Percentiles rank a stretch among this genome's conserved stretches.
Conservation (phyloP, 2,113 vertebrate species). For the Tupaia tana region DNA sequence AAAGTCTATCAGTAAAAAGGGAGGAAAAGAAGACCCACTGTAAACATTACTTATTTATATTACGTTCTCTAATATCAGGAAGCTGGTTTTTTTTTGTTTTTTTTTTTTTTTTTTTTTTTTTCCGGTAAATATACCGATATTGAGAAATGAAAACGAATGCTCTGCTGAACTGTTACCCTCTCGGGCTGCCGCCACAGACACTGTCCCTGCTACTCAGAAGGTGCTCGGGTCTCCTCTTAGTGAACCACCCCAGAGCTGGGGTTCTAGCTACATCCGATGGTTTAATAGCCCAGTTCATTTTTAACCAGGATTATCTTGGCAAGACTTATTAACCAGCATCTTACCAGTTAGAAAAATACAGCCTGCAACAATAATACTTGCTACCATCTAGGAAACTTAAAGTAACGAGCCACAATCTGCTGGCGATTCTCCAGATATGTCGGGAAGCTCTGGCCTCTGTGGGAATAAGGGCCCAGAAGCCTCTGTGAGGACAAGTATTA, state of each 20-base stretch:
- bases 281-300: background rate
- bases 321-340: background rate
- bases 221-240: background rate
- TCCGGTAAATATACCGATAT: background rate
- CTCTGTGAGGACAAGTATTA: background rate
- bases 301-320: background rate
- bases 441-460: background rate
- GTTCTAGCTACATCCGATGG: background rate
- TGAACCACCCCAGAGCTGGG: background rate
- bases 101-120: background rate
- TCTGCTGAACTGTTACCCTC: background rate
- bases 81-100: background rate
- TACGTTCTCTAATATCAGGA: background rate
- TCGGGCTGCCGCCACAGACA: background rate
- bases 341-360: background rate
- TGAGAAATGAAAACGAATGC: slow-evolving; percentile 26
- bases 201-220: background rate
- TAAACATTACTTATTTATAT: background rate
- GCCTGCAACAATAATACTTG: background rate
- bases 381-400: background rate
- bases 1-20: background rate
- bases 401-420: background rate
- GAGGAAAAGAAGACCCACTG: background rate
- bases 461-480: background rate
- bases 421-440: background rate